Conservation (phyloP, 2,113 vertebrate species). For the Steatornis caripensis region DNA sequence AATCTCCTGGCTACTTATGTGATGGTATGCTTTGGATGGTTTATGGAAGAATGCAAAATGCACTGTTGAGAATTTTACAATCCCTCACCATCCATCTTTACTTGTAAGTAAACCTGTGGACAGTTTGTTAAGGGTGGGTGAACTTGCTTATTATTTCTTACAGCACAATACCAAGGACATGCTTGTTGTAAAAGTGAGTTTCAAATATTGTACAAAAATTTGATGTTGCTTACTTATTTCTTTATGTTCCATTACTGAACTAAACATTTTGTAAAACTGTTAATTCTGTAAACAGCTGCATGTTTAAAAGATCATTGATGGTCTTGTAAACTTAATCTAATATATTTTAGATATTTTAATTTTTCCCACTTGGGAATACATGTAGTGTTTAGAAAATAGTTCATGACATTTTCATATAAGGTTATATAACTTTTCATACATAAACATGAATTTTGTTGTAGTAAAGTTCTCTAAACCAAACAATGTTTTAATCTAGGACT, state of each 20-base stretch:
- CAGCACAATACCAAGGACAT: slow-evolving; percentile 82
- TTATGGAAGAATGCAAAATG: slow-evolving; percentile 72
- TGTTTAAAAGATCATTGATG: slow-evolving; percentile 83
- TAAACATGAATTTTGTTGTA: slow-evolving; percentile 80
- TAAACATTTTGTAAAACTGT: slow-evolving; percentile 80
- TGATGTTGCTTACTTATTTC: slow-evolving; percentile 73
- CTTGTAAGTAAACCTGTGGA: slow-evolving; percentile 75
- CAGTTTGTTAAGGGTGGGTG: slow-evolving; percentile 67
- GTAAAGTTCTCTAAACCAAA: slow-evolving; percentile 83
- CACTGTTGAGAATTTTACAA: slow-evolving; percentile 69
- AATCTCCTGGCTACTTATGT: slow-evolving; percentile 73
- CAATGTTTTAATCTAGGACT: slow-evolving; percentile 79
- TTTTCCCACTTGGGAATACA: slow-evolving; percentile 81
- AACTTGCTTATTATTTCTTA: slow-evolving; percentile 71
- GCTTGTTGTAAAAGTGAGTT: slow-evolving; percentile 77
- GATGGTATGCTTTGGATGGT: slow-evolving; percentile 62
- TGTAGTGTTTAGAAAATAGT: slow-evolving; percentile 78
- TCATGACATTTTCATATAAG: slow-evolving; percentile 83
- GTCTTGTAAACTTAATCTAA: slow-evolving; percentile 83
- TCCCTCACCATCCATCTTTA: slow-evolving; percentile 71
- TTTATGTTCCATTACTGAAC: slow-evolving; percentile 75
- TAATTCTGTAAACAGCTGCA: slow-evolving; percentile 89
- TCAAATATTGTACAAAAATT: slow-evolving; percentile 74
- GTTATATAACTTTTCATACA: slow-evolving; percentile 88
- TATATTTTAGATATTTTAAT: slow-evolving; percentile 86